phyloP scores from a whole-genome alignment of 2,888 invertebrate species.

The Brachycybe producta region DNA sequence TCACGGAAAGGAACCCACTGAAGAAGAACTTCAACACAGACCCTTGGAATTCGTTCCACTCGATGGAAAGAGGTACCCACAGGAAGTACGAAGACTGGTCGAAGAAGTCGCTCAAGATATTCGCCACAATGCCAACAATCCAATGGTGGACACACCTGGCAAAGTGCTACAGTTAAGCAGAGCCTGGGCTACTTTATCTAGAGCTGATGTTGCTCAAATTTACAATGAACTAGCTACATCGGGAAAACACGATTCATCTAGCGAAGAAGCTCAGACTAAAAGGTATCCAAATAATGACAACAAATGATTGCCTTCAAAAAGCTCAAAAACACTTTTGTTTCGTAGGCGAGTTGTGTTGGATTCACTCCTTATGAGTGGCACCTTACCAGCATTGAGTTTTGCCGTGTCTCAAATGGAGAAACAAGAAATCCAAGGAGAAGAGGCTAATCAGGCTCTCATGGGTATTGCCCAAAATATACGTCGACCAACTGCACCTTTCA shows the following conservation, averaged over 20 bases:
- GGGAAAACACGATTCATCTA: not conserved
- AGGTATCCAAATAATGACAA: no score
- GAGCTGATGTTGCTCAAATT: not conserved
- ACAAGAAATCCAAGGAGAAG: not conserved
- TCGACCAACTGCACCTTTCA: constrained; percentile 2
- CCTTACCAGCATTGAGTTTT: not conserved
- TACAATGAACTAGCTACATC: not conserved
- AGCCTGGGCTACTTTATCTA: not conserved
- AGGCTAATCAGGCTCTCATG: not conserved
- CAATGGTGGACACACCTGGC: not conserved
- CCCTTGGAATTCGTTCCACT: constrained; percentile 1
- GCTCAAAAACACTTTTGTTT: no score
- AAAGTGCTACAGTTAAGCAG: not conserved
- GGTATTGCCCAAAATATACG: constrained; percentile 1
- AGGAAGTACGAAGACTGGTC: not conserved
- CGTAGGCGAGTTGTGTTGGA: constrained; percentile 1
- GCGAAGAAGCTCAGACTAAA: no score
- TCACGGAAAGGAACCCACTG: not conserved
- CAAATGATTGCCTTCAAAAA: no score
- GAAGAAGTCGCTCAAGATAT: not conserved
- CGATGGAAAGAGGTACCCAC: not conserved
- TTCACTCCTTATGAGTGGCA: not conserved
- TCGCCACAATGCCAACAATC: not conserved
- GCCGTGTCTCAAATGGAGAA: not conserved
- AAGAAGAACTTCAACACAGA: not conserved